phyloP scores from a whole-genome alignment of 2,113 vertebrate species.

The Archilochus colubris region DNA sequence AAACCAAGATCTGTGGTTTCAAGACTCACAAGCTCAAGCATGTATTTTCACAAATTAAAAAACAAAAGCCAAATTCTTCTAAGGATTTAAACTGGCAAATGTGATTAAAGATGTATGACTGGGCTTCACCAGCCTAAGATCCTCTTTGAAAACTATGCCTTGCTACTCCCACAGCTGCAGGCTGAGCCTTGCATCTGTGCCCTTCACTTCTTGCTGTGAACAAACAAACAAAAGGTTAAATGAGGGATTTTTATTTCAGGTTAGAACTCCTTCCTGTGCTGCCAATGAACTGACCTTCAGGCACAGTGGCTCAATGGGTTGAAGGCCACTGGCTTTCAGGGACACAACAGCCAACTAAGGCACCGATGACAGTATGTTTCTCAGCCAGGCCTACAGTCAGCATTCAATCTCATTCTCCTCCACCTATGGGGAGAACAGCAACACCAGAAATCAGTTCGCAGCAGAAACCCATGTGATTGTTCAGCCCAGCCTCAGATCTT shows the following conservation, averaged over 20 bases:
- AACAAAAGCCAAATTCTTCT: background rate
- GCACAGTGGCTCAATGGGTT: conserved; percentile 84
- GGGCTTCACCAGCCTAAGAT: background rate
- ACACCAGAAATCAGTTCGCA: conserved; percentile 94
- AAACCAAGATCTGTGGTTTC: background rate
- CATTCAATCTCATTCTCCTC: conserved; percentile 83
- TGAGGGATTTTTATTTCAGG: conserved; percentile 44
- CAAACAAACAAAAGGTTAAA: conserved; percentile 56
- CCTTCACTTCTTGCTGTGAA: conserved; percentile 57
- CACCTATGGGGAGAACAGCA: conserved; percentile 87
- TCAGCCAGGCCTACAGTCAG: conserved; percentile 92
- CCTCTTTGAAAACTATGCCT: conserved; percentile 30
- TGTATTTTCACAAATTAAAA: background rate
- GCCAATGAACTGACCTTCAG: conserved; percentile 81
- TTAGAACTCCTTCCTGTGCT: conserved; percentile 77
- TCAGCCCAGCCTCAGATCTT: conserved; percentile 89
- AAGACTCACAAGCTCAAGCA: background rate
- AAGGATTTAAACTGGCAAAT: conserved; percentile 16
- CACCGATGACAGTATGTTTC: conserved; percentile 90
- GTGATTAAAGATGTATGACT: background rate
- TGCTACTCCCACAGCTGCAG: conserved; percentile 46
- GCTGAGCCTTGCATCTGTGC: conserved; percentile 25
- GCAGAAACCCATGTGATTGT: conserved; percentile 81
- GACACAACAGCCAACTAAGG: conserved; percentile 83
- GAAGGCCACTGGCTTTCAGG: conserved; percentile 80